Evolutionary conservation across 2,888 invertebrate genomes (phyloP).

Genomic region (Hetaerina titia): DNA sequence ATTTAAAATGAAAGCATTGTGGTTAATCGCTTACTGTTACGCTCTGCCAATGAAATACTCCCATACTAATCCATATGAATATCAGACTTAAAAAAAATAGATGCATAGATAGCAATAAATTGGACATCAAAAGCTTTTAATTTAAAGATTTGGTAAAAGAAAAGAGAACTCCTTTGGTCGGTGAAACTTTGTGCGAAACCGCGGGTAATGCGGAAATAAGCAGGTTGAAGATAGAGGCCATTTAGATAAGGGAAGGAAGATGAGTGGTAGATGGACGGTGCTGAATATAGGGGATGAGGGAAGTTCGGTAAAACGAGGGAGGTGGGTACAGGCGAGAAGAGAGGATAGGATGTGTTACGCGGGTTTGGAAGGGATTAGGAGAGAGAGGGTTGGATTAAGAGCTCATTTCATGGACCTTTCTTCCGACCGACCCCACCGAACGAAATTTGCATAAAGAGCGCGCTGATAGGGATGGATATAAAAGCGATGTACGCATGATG

Average conservation of each 20-base stretch:
- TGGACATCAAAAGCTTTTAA: not conserved
- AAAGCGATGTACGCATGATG: slow-evolving; percentile 40
- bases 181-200: not conserved
- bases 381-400: not conserved
- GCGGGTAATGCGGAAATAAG: not conserved
- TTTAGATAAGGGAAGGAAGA: not conserved
- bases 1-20: not conserved
- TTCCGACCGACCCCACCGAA: not conserved
- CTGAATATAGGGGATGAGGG: not conserved
- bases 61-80: no score
- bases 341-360: not conserved
- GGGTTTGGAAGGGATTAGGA: not conserved
- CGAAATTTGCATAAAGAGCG: slow-evolving; percentile 27
- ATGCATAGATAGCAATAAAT: not conserved
- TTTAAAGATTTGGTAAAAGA: not conserved
- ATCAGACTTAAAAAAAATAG: not conserved
- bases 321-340: not conserved
- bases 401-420: not conserved
- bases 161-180: not conserved
- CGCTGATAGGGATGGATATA: not conserved
- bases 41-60: no score
- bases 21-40: not conserved
- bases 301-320: not conserved
- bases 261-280: not conserved
- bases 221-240: not conserved